Evolutionary conservation across 2,888 invertebrate species (phyloP).

Genomic region (Chymomyza fuscimana): DNA sequence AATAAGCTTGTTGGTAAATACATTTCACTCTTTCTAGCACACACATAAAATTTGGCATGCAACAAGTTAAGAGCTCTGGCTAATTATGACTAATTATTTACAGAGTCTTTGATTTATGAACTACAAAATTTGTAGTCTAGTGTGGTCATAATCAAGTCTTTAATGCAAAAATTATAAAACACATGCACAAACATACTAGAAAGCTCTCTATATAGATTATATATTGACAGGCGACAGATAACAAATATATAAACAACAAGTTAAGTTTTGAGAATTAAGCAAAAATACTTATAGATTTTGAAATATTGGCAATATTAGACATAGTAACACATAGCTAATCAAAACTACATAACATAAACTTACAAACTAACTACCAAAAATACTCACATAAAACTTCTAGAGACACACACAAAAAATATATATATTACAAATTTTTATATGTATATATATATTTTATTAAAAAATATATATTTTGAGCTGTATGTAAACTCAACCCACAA

Average conservation of each 20-base stretch:
- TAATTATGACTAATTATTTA: constrained; percentile 52
- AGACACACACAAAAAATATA: constrained; percentile 42
- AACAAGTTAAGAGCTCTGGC: constrained; percentile 51
- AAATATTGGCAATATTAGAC: constrained; percentile 7
- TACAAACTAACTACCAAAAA: constrained; percentile 48
- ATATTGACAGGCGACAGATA: constrained; percentile 39
- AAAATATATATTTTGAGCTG: constrained; percentile 2
- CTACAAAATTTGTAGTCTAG: constrained; percentile 21
- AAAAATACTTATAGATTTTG: not conserved
- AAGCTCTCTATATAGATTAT: not conserved
- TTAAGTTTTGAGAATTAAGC: not conserved
- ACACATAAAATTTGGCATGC: constrained; percentile 31
- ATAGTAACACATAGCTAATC: too few species aligned
- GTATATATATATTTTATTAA: constrained; percentile 23
- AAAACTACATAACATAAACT: constrained; percentile 28
- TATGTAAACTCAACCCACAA: constrained; percentile 47
- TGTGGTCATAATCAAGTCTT: constrained; percentile 26
- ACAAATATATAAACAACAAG: constrained; percentile 30
- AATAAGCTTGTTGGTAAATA: not conserved
- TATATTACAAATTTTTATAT: not conserved
- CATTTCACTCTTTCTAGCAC: not conserved
- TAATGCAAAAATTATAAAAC: constrained; percentile 19
- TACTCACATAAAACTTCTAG: constrained; percentile 53
- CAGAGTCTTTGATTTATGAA: constrained; percentile 23
- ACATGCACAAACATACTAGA: constrained; percentile 16